Base-by-base conservation (phyloP, 2,888 invertebrate genomes). In the Eupithecia pulchellata region DNA sequence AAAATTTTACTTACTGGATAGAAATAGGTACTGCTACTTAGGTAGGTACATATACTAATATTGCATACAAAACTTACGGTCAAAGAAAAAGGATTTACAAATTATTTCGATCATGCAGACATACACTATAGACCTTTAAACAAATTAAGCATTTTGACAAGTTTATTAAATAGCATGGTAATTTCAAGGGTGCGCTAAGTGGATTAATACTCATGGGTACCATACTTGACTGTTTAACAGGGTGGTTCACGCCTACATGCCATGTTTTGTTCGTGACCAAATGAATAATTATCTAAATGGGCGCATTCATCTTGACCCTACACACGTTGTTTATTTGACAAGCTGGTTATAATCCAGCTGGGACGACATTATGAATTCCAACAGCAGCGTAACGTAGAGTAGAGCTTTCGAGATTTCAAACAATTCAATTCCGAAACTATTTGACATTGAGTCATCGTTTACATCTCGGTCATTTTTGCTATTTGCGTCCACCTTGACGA, bases 401-500 rank as follows among this genome's bases (percentile, higher is more conserved):
- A 60, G 27, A 47, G 73, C 72, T 67, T 69, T 69, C 39, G 73
- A 78, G 64, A 77, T 77, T 73, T 72, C 75, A 79, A 80, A 82
- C 79, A 84, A 84, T 83, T 83, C 78, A 80, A 76, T 76, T 79
- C 60, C 75, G 64, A 80, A 81, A 79, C 79, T 79, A 83, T 85
- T 81, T 84, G 84, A 85, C 84, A 83, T 84, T 84, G 86, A 86
- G 71, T 85, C 84, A 84, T 82, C 80, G 81, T 83, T 80, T 76
- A 25, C 77, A 79, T 82, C 80, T 81, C 80, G 75, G 76, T 79
- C 75, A 79, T 81, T 82, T 82, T 82, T 74, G 79, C 77, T 86
- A 87, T 86, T 86, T 84, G 77, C 64, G 79, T 81, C 79, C 82
- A 82, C 83, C 82, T 84, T 84, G 81, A 83, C 79, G 81, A 82